These are phyloP conservation scores for Thunnus albacares DNA, from an alignment of 2,797 vertebrate species.

Conservation along the genomic window DNA sequence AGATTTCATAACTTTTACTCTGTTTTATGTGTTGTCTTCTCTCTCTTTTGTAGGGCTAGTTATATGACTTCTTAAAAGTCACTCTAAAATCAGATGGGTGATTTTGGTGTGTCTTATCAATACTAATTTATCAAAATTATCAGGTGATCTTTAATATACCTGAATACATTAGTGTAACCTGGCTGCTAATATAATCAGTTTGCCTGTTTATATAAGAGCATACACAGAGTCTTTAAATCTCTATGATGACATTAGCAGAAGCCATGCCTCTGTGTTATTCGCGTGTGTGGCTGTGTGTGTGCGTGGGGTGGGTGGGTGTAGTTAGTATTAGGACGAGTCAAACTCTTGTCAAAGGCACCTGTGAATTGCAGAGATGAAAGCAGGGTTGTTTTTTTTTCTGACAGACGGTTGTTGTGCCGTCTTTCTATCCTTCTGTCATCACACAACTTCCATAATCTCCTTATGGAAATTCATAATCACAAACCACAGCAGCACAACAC, in stretches of 20 bases:
- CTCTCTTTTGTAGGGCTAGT: no score
- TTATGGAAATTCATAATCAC: constrained; percentile 78
- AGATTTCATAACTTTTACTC: no score
- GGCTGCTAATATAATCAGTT: constrained; percentile 4
- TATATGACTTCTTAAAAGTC: no score
- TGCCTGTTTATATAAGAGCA: constrained; percentile 11
- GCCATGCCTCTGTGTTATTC: neutral
- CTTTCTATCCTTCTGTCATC: constrained; percentile 68
- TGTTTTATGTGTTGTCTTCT: no score
- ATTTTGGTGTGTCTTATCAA: no score
- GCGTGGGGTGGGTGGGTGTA: constrained; percentile 1
- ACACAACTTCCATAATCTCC: constrained; percentile 71
- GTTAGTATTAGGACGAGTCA: constrained; percentile 35
- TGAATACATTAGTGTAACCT: neutral
- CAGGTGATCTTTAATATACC: neutral
- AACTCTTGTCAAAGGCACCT: constrained; percentile 72
- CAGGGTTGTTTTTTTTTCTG: constrained; percentile 27
- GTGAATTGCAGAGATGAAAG: constrained; percentile 68
- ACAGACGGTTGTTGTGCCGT: constrained; percentile 36
- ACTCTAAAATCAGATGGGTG: no score
- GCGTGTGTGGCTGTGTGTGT: neutral
- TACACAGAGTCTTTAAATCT: neutral
- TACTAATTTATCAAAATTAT: neutral
- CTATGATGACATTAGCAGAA: constrained; percentile 1
- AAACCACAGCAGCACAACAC: constrained; percentile 43